Percentiles rank a stretch among this genome's conserved stretches.
Conservation (phyloP, 2,888 invertebrate genomes). For the Phasia obesa region DNA sequence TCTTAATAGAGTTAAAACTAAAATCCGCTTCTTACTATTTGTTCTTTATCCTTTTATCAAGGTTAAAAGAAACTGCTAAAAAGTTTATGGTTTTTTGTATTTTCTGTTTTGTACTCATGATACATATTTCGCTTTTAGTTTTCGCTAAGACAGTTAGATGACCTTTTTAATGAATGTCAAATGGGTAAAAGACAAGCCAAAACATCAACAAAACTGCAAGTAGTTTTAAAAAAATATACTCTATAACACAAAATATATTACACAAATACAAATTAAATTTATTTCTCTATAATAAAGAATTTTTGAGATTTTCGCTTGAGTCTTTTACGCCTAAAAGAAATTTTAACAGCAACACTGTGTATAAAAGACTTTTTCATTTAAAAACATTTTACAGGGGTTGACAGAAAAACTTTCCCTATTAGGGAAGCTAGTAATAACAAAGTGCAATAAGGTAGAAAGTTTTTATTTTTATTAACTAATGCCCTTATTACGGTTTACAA, state of each 20-base stretch:
- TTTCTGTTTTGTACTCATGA: not conserved
- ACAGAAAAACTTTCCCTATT: too few relatives aligned
- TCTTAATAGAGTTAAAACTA: slow-evolving; percentile 48
- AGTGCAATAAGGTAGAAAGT: too few relatives aligned
- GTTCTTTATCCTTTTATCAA: slow-evolving; percentile 1
- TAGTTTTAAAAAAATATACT: not conserved
- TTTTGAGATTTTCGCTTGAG: too few relatives aligned
- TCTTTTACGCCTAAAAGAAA: too few relatives aligned
- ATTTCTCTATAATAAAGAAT: too few relatives aligned
- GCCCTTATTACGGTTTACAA: too few relatives aligned
- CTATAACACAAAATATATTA: not conserved
- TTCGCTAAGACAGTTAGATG: slow-evolving; percentile 58
- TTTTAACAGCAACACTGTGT: too few relatives aligned
- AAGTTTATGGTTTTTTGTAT: slow-evolving; percentile 21
- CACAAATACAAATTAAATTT: not conserved
- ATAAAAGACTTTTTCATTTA: too few relatives aligned
- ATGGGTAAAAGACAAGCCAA: slow-evolving; percentile 60
- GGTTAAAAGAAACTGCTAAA: slow-evolving; percentile 18
- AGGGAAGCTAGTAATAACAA: too few relatives aligned
- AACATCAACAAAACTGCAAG: slow-evolving; percentile 21
- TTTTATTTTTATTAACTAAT: too few relatives aligned
- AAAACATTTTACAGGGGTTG: too few relatives aligned
- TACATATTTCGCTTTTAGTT: slow-evolving; percentile 23
- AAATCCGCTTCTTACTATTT: slow-evolving; percentile 35
- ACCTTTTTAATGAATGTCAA: slow-evolving; percentile 70